Percentiles rank a stretch among this genome's conserved stretches.
phyloP scores from a whole-genome alignment of 2,888 invertebrate species.

The Leptarthrus brevirostris region DNA sequence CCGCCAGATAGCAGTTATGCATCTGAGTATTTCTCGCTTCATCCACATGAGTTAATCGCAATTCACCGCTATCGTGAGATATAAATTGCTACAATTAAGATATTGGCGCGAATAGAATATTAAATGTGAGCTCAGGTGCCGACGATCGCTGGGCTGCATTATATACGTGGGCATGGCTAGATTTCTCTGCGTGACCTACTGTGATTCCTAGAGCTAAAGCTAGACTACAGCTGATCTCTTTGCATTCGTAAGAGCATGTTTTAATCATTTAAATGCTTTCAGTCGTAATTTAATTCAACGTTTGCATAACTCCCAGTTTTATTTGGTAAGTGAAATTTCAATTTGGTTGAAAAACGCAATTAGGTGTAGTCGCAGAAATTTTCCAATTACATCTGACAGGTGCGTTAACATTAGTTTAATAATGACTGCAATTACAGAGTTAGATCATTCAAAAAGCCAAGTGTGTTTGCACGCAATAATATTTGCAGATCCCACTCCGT shows the following conservation, averaged over 20 bases:
- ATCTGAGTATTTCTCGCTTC: background rate
- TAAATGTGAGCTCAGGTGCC: conserved; percentile 24
- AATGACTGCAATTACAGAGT: too few species aligned
- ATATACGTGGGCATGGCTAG: background rate
- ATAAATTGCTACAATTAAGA: conserved; percentile 40
- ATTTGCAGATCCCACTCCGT: too few species aligned
- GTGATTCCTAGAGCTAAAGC: conserved; percentile 2
- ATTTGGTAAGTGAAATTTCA: conserved; percentile 13
- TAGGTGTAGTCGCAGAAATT: background rate
- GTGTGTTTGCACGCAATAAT: too few species aligned
- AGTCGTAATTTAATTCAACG: conserved; percentile 8
- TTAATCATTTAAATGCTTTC: background rate
- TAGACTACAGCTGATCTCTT: background rate
- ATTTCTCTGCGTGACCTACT: conserved; percentile 37
- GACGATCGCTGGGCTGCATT: conserved; percentile 6
- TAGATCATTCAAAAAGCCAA: too few species aligned
- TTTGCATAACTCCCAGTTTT: conserved; percentile 13
- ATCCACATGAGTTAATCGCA: background rate
- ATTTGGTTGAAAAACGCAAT: conserved; percentile 18
- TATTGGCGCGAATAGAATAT: conserved; percentile 40
- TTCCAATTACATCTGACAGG: conserved; percentile 30
- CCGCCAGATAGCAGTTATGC: conserved; percentile 16
- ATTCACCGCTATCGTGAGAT: conserved; percentile 17
- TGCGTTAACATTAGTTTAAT: conserved; percentile 21
- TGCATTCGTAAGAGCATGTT: background rate